phyloP scores from a whole-genome alignment of 2,797 vertebrate species.

The Propithecus deckenii region DNA sequence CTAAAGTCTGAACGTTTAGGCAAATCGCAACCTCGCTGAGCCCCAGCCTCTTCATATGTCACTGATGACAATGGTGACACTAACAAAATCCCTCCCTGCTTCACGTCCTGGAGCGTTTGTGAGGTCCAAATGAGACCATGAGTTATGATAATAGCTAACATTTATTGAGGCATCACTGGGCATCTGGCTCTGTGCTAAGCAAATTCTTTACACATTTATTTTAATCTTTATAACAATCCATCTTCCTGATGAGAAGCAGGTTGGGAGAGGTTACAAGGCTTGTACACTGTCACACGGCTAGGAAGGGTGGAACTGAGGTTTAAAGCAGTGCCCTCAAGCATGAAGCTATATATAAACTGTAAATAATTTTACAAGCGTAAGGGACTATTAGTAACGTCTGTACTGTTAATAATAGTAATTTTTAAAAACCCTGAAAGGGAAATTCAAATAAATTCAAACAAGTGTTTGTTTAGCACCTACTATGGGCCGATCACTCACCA shows the following conservation, averaged over 20 bases:
- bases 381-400: conserved; percentile 78
- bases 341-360: conserved; percentile 78
- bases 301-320: conserved; percentile 56
- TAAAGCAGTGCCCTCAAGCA: conserved; percentile 65
- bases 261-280: conserved; percentile 9
- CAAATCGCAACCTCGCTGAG: neutral
- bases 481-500: conserved; percentile 68
- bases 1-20: neutral
- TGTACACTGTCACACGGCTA: conserved; percentile 44
- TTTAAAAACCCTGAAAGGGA: conserved; percentile 73
- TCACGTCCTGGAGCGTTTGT: neutral
- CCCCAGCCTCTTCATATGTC: neutral
- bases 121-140: neutral
- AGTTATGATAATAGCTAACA: neutral
- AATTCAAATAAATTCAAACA: conserved; percentile 78
- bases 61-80: neutral
- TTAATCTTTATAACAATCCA: conserved; percentile 30
- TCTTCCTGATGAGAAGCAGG: conserved; percentile 42
- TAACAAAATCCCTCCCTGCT: neutral
- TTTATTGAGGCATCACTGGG: neutral
- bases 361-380: conserved; percentile 79
- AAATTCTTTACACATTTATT: conserved; percentile 53
- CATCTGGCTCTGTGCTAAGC: neutral
- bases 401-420: conserved; percentile 76
- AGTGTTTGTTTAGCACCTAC: conserved; percentile 79